A percentile compares a stretch with the other conserved stretches of the same genome.
phyloP scores from a whole-genome alignment of 2,797 vertebrate species.

The Stomatorhinus walkeri region DNA sequence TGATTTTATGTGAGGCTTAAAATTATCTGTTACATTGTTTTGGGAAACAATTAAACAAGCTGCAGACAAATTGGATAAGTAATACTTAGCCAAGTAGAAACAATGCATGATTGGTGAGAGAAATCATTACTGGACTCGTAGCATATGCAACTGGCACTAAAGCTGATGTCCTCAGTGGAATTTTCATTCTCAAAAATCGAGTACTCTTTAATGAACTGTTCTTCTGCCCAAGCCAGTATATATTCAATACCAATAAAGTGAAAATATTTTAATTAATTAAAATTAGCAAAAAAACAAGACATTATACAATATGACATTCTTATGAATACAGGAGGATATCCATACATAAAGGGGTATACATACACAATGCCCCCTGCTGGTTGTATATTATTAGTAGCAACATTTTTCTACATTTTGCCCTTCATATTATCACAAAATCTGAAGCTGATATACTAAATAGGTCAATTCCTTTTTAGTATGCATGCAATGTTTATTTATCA shows the following conservation, averaged over 20 bases:
- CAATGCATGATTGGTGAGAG: slow-evolving; percentile 44
- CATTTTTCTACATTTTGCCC: not conserved
- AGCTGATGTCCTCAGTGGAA: slow-evolving; percentile 38
- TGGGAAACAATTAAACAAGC: slow-evolving; percentile 40
- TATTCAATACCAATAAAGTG: not conserved
- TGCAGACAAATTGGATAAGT: slow-evolving; percentile 43
- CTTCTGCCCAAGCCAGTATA: slow-evolving; percentile 35
- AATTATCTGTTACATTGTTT: slow-evolving; percentile 37
- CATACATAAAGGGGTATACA: slow-evolving; percentile 6
- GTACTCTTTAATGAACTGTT: slow-evolving; percentile 39
- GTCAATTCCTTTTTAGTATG: not conserved
- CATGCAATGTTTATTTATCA: not conserved
- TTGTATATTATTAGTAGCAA: not conserved
- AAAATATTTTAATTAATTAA: not conserved
- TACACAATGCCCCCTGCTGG: slow-evolving; percentile 66
- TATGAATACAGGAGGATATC: slow-evolving; percentile 34
- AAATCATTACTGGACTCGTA: slow-evolving; percentile 44
- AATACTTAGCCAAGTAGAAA: slow-evolving; percentile 33
- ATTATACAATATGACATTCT: slow-evolving; percentile 19
- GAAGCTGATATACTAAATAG: not conserved
- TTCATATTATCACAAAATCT: not conserved
- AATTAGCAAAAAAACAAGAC: not conserved
- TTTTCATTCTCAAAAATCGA: slow-evolving; percentile 41
- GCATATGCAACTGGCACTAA: slow-evolving; percentile 37
- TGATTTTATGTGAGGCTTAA: slow-evolving; percentile 37